Evolutionary conservation across 2,113 vertebrate genomes (phyloP).

Genomic region (Coregonus clupeaformis): DNA sequence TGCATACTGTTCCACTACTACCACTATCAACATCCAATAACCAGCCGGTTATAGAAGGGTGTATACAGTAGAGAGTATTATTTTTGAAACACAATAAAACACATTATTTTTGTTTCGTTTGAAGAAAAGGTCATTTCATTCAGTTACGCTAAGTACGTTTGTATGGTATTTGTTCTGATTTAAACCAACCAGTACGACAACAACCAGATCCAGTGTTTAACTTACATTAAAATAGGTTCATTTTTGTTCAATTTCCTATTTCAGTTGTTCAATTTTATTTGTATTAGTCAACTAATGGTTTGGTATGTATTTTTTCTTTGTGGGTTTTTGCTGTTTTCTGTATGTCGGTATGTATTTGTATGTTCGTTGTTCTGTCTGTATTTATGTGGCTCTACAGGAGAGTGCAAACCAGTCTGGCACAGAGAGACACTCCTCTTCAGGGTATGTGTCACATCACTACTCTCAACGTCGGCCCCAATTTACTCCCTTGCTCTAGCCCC

Average conservation of each 20-base stretch:
- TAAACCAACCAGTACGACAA: constrained; percentile 32
- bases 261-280: constrained; percentile 10
- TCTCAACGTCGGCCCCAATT: background rate
- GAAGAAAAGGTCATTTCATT: background rate
- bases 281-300: constrained; percentile 29
- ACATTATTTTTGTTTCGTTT: constrained; percentile 20
- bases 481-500: too few species aligned
- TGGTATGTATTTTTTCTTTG: constrained; percentile 12
- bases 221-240: constrained; percentile 1
- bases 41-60: background rate
- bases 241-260: constrained; percentile 19
- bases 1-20: background rate
- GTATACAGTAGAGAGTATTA: too few species aligned
- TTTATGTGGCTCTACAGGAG: constrained; percentile 63
- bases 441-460: constrained; percentile 60
- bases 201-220: constrained; percentile 17
- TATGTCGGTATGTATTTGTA: constrained; percentile 38
- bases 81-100: background rate
- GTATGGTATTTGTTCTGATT: too few species aligned
- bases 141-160: too few species aligned
- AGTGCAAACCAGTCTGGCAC: constrained; percentile 54
- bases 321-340: constrained; percentile 40
- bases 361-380: constrained; percentile 34
- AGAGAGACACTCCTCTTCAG: constrained; percentile 64
- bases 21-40: too few species aligned